Evolutionary conservation across 2,888 invertebrate genomes (phyloP).

Genomic region (Mythimna ferrago): DNA sequence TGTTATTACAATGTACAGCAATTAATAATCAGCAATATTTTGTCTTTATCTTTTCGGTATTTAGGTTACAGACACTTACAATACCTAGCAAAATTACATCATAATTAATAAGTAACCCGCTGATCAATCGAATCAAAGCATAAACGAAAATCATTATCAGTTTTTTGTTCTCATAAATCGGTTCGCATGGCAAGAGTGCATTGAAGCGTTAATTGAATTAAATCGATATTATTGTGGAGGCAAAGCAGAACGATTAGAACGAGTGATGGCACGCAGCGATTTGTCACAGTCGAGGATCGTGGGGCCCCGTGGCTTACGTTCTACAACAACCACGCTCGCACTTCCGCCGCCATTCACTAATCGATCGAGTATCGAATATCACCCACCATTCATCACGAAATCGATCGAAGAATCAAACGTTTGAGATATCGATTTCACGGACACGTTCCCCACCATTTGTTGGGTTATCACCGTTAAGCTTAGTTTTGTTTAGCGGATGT

Average conservation of each 20-base stretch:
- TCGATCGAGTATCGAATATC: conserved; percentile 84
- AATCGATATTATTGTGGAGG: conserved; percentile 81
- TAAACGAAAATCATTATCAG: conserved; percentile 64
- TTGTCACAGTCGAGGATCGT: conserved; percentile 83
- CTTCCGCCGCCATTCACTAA: conserved; percentile 87
- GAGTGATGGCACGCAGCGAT: conserved; percentile 83
- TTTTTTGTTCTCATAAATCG: conserved; percentile 63
- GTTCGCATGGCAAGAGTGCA: conserved; percentile 78
- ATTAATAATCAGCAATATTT: neutral
- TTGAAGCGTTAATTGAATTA: conserved; percentile 87
- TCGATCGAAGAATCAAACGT: conserved; percentile 84
- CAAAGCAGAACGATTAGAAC: conserved; percentile 80
- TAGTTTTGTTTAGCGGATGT: conserved; percentile 65
- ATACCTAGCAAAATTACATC: conserved; percentile 25
- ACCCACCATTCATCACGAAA: conserved; percentile 85
- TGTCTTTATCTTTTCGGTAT: neutral
- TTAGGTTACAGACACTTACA: conserved; percentile 20
- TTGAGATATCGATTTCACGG: conserved; percentile 86
- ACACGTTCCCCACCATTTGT: conserved; percentile 73
- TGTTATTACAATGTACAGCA: neutral
- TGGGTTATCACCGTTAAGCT: conserved; percentile 71
- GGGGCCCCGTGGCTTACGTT: conserved; percentile 70
- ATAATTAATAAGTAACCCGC: conserved; percentile 54
- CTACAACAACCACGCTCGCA: conserved; percentile 67
- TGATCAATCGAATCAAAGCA: conserved; percentile 61